Conservation (phyloP, 2,113 vertebrate genomes). For the Cariama cristata region DNA sequence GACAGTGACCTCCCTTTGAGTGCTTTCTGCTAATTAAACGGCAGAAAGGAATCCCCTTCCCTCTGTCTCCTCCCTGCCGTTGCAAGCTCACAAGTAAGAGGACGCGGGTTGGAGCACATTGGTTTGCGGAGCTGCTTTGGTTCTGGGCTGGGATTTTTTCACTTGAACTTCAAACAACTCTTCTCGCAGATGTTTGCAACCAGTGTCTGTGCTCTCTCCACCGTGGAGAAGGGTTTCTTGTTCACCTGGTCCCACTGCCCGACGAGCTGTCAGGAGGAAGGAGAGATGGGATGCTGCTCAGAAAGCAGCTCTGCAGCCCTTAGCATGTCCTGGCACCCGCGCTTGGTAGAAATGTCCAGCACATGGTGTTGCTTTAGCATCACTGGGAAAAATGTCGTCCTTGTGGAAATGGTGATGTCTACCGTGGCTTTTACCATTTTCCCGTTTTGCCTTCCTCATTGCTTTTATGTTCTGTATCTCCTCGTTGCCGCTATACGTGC, state of each 20-base stretch:
- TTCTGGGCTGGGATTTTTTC: neutral
- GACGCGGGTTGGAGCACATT: rapidly evolving
- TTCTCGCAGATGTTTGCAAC: neutral
- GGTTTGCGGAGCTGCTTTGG: neutral
- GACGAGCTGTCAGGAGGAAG: rapidly evolving
- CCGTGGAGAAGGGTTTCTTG: neutral
- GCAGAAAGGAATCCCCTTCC: neutral
- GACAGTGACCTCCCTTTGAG: neutral
- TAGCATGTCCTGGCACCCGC: rapidly evolving
- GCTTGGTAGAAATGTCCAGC: neutral
- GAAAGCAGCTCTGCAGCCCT: neutral
- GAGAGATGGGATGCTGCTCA: neutral
- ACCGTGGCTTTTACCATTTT: neutral
- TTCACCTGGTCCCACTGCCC: neutral
- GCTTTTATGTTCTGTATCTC: neutral
- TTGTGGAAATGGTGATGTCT: neutral
- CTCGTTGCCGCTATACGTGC: neutral
- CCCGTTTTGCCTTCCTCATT: neutral
- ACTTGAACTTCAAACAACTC: neutral
- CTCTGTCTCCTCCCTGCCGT: neutral
- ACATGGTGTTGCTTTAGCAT: neutral
- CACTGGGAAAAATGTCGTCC: neutral
- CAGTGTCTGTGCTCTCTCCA: neutral
- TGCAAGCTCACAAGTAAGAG: neutral
- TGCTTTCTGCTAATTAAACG: neutral